A percentile compares a stretch with the other conserved stretches of the same genome.
Evolutionary conservation across 2,888 invertebrate species (phyloP).

Genomic region (Lamellibrachia columna): DNA sequence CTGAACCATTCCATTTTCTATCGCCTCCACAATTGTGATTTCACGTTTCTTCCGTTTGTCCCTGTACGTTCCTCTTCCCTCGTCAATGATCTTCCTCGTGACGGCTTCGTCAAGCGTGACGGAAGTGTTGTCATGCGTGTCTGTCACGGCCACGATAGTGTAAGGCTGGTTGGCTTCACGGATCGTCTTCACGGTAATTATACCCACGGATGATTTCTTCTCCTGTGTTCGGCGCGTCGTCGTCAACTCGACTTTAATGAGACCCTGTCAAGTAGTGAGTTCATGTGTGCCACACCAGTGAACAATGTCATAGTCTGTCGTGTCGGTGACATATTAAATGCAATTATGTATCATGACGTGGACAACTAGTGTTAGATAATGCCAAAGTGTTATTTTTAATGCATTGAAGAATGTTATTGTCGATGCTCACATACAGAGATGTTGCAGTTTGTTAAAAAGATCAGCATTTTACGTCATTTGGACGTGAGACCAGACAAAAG

Average conservation of each 20-base stretch:
- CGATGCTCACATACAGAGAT: too few relatives aligned
- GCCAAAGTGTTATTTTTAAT: too few relatives aligned
- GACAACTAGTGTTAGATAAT: too few relatives aligned
- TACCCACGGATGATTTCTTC: slow-evolving; percentile 59
- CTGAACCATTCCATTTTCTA: slow-evolving; percentile 51
- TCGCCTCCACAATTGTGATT: slow-evolving; percentile 55
- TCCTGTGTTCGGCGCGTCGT: slow-evolving; percentile 46
- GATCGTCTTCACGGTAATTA: slow-evolving; percentile 61
- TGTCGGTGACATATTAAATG: not conserved
- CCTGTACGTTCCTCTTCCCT: slow-evolving; percentile 33
- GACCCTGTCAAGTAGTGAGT: not conserved
- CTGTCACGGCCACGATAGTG: slow-evolving; percentile 49
- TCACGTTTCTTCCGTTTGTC: slow-evolving; percentile 48
- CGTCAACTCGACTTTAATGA: slow-evolving; percentile 22
- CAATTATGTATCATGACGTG: not conserved
- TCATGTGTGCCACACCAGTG: not conserved
- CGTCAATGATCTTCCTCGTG: slow-evolving; percentile 49
- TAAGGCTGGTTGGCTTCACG: slow-evolving; percentile 51
- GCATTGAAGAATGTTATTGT: too few relatives aligned
- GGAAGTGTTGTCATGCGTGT: slow-evolving; percentile 41
- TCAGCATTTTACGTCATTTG: too few relatives aligned
- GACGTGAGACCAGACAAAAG: not conserved
- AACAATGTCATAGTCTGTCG: not conserved
- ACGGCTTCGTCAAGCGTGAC: slow-evolving; percentile 48
- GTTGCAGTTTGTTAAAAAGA: too few relatives aligned